These are phyloP conservation scores for Thera britannica DNA, from an alignment of 2,888 invertebrate genomes.

Conservation along the genomic window DNA sequence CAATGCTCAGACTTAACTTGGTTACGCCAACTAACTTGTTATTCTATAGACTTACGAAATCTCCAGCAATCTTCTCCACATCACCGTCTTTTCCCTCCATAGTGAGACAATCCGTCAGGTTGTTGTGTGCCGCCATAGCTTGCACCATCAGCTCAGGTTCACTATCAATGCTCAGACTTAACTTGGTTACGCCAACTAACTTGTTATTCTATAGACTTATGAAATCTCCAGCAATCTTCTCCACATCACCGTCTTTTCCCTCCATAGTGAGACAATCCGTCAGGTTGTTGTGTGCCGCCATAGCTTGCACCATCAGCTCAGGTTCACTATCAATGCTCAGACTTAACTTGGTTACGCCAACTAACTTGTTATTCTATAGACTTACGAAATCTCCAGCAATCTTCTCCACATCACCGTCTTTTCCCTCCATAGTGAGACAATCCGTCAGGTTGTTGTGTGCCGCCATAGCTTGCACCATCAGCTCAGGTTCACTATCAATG, in stretches of 20 bases:
- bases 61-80: conserved; percentile 64
- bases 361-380: conserved; percentile 75
- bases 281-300: conserved; percentile 75
- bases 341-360: too few species aligned
- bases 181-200: conserved; percentile 88
- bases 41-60: conserved; percentile 21
- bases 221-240: conserved; percentile 59
- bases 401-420: conserved; percentile 65
- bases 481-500: conserved; percentile 62
- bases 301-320: conserved; percentile 74
- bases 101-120: conserved; percentile 71
- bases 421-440: conserved; percentile 63
- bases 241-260: conserved; percentile 57
- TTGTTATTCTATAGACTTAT: conserved; percentile 52
- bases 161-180: conserved; percentile 67
- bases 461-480: conserved; percentile 76
- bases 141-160: conserved; percentile 76
- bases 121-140: conserved; percentile 75
- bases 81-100: conserved; percentile 60
- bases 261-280: conserved; percentile 72
- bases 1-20: conserved; percentile 80
- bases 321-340: conserved; percentile 63
- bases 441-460: conserved; percentile 76
- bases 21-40: too few species aligned
- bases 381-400: conserved; percentile 49